phyloP scores from a whole-genome alignment of 1,140 invertebrate species.

The Stenopsyche tienmushanensis region DNA sequence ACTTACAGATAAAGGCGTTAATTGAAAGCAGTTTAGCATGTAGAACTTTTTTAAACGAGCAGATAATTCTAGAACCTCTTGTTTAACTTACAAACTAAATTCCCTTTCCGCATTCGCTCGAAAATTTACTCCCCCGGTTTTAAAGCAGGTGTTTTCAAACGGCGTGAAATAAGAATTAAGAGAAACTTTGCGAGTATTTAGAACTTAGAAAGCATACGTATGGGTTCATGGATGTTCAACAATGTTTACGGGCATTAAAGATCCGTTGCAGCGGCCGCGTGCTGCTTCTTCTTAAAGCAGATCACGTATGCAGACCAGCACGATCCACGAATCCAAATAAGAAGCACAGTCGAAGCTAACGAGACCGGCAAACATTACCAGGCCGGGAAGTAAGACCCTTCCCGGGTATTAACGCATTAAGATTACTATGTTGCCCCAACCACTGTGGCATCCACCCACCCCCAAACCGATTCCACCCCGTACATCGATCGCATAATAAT shows the following conservation, averaged over 20 bases:
- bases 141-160: no score
- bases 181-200: neutral
- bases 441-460: no score
- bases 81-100: no score
- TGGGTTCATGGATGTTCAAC: neutral
- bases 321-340: neutral
- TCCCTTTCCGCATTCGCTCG: no score
- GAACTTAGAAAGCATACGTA: neutral
- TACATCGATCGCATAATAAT: neutral
- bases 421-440: neutral
- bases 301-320: neutral
- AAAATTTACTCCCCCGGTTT: no score
- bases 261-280: neutral
- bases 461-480: neutral
- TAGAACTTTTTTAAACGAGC: no score
- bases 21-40: no score
- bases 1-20: no score
- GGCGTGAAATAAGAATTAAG: neutral
- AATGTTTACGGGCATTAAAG: slow-evolving; percentile 5
- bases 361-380: neutral
- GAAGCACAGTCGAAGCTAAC: neutral
- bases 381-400: no score
- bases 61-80: no score
- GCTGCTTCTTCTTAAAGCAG: neutral
- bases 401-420: neutral